Base-by-base conservation (phyloP, 2,888 invertebrate species). In the Ophion slaviceki region DNA sequence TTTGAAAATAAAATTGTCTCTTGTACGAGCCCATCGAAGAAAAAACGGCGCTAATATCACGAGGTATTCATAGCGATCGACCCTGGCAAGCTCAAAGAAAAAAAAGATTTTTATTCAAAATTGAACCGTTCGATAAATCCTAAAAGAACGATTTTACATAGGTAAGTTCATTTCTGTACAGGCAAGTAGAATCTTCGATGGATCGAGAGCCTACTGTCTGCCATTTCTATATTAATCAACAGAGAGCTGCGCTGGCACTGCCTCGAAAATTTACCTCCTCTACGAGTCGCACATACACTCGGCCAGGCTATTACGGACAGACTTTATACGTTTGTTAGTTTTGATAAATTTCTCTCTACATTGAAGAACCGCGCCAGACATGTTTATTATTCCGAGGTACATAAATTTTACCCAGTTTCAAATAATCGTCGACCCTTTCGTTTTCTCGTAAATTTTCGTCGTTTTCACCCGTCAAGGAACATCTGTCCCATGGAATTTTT, bases 311-410 rank as follows among this genome's bases (percentile, higher is more conserved):
- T 67, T 67, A 67, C 53, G 53, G n/a, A 40, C 67, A n/a, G 17
- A 24, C 17, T n/a, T 57, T 61, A 53, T 53, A 53, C 53, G 53
- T 53, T 75, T 68, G 67, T 80, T 61, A 61, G 61, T 61, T 61
- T 45, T 53, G 75, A 80, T 68, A 61, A 80, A 80, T 83, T 74
- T 78, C 68, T 20, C 28, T 70, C 28, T 64, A 79, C 79, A 83
- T 75, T 64, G 83, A 70, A 79, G 53, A 74, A 61, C 53, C 53
- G 53, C 14, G 53, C 0, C 4, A 17, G 20, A 70, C 78, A 36
- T 40, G 67, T 83, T 68, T 83, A 74, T 74, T 45, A 53, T 36
- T 32, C 53, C 3, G 14, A 14, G 53, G 62, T 40, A 78, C 14
- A 53, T 53, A 77, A 67, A 76, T 72, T 81, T 77, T 77, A 53